Conservation (phyloP, 2,888 invertebrate species). For the Pandemis corylana region DNA sequence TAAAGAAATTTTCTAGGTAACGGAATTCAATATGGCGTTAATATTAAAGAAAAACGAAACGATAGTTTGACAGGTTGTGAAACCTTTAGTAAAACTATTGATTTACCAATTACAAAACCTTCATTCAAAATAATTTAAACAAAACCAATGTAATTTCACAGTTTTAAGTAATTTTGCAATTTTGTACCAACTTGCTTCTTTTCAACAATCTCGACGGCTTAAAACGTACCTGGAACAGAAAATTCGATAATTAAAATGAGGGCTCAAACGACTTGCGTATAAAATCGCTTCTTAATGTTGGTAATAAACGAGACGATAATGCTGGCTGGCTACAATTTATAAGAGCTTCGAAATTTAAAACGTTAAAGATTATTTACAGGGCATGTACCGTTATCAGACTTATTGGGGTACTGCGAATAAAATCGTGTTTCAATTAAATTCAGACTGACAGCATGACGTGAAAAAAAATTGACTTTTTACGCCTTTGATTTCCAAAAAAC, state of each 20-base stretch:
- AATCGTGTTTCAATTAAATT: slow-evolving; percentile 31
- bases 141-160: neutral
- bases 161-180: neutral
- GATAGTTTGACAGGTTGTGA: neutral
- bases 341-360: slow-evolving; percentile 50
- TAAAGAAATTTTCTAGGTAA: neutral
- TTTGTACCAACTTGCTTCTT: neutral
- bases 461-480: neutral
- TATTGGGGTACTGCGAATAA: slow-evolving; percentile 10
- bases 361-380: slow-evolving; percentile 45
- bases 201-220: neutral
- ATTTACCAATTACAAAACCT: neutral
- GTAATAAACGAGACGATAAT: slow-evolving; percentile 52
- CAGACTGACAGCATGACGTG: neutral
- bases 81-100: no score
- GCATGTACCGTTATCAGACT: slow-evolving; percentile 43
- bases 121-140: neutral
- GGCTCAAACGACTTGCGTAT: slow-evolving; percentile 45
- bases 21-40: neutral
- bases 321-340: slow-evolving; percentile 54
- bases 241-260: slow-evolving; percentile 57
- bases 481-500: neutral
- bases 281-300: slow-evolving; percentile 54
- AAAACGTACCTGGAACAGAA: slow-evolving; percentile 62
- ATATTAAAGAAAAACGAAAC: neutral